Evolutionary conservation across 2,113 vertebrate genomes (phyloP).

Genomic region (Oxygymnocypris stewartii): DNA sequence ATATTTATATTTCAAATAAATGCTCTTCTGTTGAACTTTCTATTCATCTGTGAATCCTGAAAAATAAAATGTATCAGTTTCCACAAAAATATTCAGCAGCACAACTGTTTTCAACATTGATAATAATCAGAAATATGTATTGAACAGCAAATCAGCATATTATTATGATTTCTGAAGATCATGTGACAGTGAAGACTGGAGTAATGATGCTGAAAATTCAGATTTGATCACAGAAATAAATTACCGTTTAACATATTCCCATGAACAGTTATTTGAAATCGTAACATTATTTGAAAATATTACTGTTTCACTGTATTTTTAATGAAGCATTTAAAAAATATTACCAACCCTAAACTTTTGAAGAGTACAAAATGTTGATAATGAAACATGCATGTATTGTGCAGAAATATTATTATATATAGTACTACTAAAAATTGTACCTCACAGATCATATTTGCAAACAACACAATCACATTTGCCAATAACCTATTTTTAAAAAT

Average conservation of each 20-base stretch:
- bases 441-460: neutral
- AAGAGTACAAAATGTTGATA: neutral
- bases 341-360: neutral
- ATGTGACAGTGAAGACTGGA: neutral
- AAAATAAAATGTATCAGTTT: neutral
- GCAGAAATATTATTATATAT: neutral
- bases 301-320: neutral
- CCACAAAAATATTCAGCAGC: neutral
- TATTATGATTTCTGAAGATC: neutral
- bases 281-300: neutral
- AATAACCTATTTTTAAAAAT: neutral
- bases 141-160: neutral
- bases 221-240: neutral
- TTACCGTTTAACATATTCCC: neutral
- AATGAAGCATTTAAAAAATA: neutral
- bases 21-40: neutral
- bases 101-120: neutral
- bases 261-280: neutral
- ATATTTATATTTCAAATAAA: neutral
- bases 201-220: neutral
- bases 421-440: neutral
- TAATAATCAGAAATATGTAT: neutral
- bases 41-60: neutral
- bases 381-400: neutral
- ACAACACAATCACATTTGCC: neutral